Base-by-base conservation (phyloP, 2,888 invertebrate species). In the Metacarcinus magister region DNA sequence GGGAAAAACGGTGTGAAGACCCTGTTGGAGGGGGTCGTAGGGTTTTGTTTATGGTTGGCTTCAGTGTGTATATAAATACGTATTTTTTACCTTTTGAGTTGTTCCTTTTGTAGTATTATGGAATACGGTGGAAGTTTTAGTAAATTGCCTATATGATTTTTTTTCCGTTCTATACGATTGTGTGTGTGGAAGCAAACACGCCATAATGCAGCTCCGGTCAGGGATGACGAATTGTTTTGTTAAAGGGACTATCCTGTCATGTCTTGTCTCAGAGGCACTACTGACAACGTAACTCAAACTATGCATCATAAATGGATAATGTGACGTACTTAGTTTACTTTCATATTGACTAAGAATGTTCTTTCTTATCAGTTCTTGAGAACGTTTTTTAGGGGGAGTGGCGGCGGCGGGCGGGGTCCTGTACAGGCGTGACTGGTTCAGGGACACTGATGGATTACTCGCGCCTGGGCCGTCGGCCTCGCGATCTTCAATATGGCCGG, bases 401-500 rank as follows among this genome's bases (percentile, higher is more conserved):
- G 28, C 54, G 28, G 92, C 44, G 44, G 91, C 28, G 28, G 91
- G 91, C 28, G 44, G 91, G 48, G 91, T 44, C n/a, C 46, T 39
- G 91, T 91, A 92, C 89, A 96, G 95, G 96, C 95, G 94, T 96
- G 95, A 95, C 95, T 94, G 95, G 82, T 82, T 92, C 92, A 44
- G 28, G 82, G 96, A 96, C 96, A 91, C 90, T 96, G 96, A 96
- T 95, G 96, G 94, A 96, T 96, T 96, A 96, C 94, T 28, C 10
- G 32, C 92, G 94, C 54, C 95, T 90, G 87, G 95, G 95, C 95
- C 95, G 94, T 92, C 95, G 96, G 95, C 96, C 95, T 95, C 94
- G 94, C 95, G 94, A 94, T 94, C 93, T 96, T 96, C 96, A 96
- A 96, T 96, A 96, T 96, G 96, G 96, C 96, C 82, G 94, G 75